A percentile compares a stretch with the other conserved stretches of the same genome.
These are phyloP conservation scores for Probaryconus sp. DNA, from an alignment of 1,140 invertebrate genomes.

Conservation along the genomic window DNA sequence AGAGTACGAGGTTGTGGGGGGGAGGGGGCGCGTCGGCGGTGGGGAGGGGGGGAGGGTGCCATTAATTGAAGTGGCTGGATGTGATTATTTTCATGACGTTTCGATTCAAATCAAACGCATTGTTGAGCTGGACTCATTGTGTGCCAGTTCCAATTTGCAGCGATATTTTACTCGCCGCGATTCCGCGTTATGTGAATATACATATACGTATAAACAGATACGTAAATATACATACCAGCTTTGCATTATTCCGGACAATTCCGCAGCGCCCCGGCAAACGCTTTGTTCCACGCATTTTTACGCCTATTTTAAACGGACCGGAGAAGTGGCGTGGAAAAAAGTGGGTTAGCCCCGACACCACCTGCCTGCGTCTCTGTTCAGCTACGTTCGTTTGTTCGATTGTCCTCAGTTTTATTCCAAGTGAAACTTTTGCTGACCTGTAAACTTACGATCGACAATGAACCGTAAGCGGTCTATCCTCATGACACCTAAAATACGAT, in stretches of 20 bases:
- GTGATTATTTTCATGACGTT: constrained; percentile 74
- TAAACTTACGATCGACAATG: too few species aligned
- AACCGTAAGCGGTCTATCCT: too few species aligned
- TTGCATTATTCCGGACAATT: constrained; percentile 26
- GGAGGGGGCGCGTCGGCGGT: not conserved
- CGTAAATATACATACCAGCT: constrained; percentile 23
- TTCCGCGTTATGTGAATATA: constrained; percentile 39
- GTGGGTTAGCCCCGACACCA: too few species aligned
- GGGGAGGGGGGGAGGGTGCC: constrained; percentile 18
- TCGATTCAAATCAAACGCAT: constrained; percentile 72
- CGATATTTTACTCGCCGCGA: constrained; percentile 66
- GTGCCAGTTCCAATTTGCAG: constrained; percentile 66
- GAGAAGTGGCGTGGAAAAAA: not conserved
- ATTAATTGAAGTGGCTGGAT: constrained; percentile 68
- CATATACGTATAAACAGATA: constrained; percentile 43
- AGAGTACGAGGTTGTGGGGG: too few species aligned
- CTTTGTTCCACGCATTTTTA: constrained; percentile 17
- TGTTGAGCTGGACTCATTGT: constrained; percentile 70
- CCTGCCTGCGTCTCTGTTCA: not conserved
- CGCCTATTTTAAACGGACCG: constrained; percentile 5
- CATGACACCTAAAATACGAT: too few species aligned
- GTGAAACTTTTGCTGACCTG: too few species aligned
- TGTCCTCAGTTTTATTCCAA: too few species aligned
- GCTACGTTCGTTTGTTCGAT: not conserved
- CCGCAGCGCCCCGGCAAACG: constrained; percentile 9